phyloP scores from a whole-genome alignment of 2,888 invertebrate genomes.

The Entomobrya proxima region DNA sequence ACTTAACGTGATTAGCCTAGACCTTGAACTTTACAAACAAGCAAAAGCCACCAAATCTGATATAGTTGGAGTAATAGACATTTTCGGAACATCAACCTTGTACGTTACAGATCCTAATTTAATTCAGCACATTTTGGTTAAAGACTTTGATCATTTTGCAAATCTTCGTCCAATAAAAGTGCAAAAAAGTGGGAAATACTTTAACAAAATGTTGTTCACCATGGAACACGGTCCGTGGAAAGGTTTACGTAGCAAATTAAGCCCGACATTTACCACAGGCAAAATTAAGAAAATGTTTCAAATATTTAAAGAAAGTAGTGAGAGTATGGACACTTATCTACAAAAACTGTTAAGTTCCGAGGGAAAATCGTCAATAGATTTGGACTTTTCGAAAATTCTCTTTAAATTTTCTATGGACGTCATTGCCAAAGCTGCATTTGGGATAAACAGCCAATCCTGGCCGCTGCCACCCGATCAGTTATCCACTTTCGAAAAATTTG shows the following conservation, averaged over 20 bases:
- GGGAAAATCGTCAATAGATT: too few relatives aligned
- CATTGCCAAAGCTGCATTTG: conserved; percentile 28
- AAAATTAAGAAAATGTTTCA: conserved; percentile 18
- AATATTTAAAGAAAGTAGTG: background rate
- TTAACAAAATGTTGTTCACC: background rate
- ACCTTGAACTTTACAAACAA: too few relatives aligned
- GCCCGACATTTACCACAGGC: conserved; percentile 7
- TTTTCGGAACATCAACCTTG: background rate
- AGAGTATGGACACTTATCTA: background rate
- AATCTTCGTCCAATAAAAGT: background rate
- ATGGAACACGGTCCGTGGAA: conserved; percentile 16
- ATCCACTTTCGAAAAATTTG: conserved; percentile 26
- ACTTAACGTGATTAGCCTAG: too few relatives aligned
- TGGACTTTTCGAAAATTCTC: background rate
- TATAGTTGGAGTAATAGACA: too few relatives aligned
- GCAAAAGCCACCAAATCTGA: too few relatives aligned
- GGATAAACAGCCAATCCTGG: background rate
- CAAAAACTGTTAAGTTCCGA: background rate
- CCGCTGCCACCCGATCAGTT: background rate
- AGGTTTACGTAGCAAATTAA: conserved; percentile 2
- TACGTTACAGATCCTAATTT: background rate
- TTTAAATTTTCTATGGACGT: conserved; percentile 22
- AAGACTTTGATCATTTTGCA: conserved; percentile 26
- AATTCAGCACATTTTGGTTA: background rate
- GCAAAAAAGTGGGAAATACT: background rate